Evolutionary conservation across 2,113 vertebrate genomes (phyloP).

Genomic region (Apus apus): DNA sequence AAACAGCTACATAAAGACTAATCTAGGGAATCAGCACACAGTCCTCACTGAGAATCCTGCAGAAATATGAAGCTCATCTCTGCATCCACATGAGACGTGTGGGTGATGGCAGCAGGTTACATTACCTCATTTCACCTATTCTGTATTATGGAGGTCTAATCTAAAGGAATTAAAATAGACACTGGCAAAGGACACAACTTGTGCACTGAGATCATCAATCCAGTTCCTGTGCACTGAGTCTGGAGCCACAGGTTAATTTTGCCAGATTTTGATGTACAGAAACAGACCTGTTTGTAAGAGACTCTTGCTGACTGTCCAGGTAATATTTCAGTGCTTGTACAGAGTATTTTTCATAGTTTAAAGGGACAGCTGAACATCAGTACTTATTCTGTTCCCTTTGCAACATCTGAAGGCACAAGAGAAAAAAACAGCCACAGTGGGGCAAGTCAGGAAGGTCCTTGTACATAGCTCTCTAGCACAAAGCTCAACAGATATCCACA

Average conservation of each 20-base stretch:
- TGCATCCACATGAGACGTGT: accelerated
- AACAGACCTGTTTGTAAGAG: not conserved
- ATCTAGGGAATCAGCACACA: not conserved
- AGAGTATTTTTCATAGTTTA: not conserved
- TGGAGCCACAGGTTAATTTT: not conserved
- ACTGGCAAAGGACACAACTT: not conserved
- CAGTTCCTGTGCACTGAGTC: not conserved
- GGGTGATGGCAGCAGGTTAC: not conserved
- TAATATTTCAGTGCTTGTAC: not conserved
- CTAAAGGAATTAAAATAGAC: not conserved
- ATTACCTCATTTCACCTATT: not conserved
- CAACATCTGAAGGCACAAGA: not conserved
- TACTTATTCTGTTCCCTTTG: not conserved
- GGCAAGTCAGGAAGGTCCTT: not conserved
- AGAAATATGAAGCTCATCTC: not conserved
- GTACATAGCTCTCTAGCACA: not conserved
- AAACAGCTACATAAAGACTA: not conserved
- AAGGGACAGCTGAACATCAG: not conserved
- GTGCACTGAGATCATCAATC: not conserved
- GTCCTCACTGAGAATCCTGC: not conserved
- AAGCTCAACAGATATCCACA: not conserved
- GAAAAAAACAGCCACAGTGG: not conserved
- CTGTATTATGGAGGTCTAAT: not conserved
- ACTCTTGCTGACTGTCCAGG: not conserved
- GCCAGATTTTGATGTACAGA: not conserved